Conservation (phyloP, 2,888 invertebrate genomes). For the Caenorhabditis imperialis region DNA sequence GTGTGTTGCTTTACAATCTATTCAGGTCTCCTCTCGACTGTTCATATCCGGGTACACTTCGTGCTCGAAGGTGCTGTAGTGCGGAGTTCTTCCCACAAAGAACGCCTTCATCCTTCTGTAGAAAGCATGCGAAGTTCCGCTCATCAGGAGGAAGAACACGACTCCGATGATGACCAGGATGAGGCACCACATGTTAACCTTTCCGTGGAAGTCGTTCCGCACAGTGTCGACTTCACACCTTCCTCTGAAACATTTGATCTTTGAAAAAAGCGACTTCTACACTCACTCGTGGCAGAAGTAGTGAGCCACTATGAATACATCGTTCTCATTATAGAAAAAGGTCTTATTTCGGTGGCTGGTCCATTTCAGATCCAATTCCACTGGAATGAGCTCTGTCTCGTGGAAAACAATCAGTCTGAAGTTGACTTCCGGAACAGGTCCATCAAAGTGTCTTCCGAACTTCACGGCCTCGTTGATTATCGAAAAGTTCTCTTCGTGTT, state of each 20-base stretch:
- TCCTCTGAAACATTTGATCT: constrained; percentile 6
- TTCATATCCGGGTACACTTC: too few relatives aligned
- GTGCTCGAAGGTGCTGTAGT: too few relatives aligned
- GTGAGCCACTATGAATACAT: constrained; percentile 22
- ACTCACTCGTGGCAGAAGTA: constrained; percentile 34
- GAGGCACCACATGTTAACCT: constrained; percentile 8
- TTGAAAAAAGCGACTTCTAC: neutral
- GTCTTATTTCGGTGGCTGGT: constrained; percentile 23
- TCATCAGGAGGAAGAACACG: constrained; percentile 18
- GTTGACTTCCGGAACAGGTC: constrained; percentile 9
- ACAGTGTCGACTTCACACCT: constrained; percentile 6
- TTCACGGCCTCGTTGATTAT: neutral
- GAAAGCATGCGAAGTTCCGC: constrained; percentile 13
- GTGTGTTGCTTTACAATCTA: too few relatives aligned
- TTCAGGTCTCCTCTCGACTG: too few relatives aligned
- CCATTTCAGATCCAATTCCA: constrained; percentile 9
- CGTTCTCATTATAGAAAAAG: constrained; percentile 11
- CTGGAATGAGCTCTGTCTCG: constrained; percentile 13
- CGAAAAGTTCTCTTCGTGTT: constrained; percentile 20
- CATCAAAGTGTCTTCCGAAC: constrained; percentile 10
- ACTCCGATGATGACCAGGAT: constrained; percentile 11
- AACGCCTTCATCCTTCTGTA: neutral
- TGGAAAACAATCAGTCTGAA: constrained; percentile 10
- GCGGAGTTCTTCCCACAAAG: too few relatives aligned
- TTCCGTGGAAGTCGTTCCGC: constrained; percentile 6